These are phyloP conservation scores for Arion vulgaris DNA, from an alignment of 1,140 invertebrate genomes.

Conservation along the genomic window DNA sequence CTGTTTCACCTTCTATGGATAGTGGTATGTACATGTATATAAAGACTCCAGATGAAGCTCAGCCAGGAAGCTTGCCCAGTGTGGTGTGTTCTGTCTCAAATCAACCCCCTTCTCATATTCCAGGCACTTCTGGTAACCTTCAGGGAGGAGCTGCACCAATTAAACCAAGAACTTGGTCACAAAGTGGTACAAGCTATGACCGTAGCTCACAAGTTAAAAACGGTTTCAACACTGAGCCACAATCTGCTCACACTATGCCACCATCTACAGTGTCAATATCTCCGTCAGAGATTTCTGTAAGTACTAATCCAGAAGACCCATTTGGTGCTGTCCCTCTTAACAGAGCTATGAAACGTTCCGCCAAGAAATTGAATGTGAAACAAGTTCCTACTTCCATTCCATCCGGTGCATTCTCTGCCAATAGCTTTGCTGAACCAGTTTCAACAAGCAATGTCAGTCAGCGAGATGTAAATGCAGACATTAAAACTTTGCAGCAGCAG, in stretches of 20 bases:
- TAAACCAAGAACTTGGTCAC: no score
- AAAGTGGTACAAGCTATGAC: slow-evolving; percentile 3
- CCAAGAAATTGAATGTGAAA: slow-evolving; percentile 15
- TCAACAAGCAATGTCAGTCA: not conserved
- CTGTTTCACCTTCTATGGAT: slow-evolving; percentile 46
- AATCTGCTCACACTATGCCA: not conserved
- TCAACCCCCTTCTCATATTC: not conserved
- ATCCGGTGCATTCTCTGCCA: slow-evolving; percentile 19
- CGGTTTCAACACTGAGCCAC: not conserved
- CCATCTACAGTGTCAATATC: not conserved
- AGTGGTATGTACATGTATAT: slow-evolving; percentile 44
- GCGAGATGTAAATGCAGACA: not conserved
- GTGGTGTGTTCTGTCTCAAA: slow-evolving; percentile 15
- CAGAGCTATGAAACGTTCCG: slow-evolving; percentile 43
- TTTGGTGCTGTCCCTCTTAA: slow-evolving; percentile 79
- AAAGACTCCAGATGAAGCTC: slow-evolving; percentile 46
- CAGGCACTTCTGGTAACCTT: slow-evolving; percentile 9
- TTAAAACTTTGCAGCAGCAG: not conserved
- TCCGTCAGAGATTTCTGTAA: not conserved
- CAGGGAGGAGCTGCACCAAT: slow-evolving; percentile 29
- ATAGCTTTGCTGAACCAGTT: not conserved
- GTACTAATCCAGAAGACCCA: slow-evolving; percentile 70
- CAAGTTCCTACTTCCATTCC: not conserved
- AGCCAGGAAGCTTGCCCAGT: slow-evolving; percentile 38
- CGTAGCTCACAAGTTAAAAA: not conserved